Conservation (phyloP, 2,888 invertebrate genomes). For the Xylophagus ater region DNA sequence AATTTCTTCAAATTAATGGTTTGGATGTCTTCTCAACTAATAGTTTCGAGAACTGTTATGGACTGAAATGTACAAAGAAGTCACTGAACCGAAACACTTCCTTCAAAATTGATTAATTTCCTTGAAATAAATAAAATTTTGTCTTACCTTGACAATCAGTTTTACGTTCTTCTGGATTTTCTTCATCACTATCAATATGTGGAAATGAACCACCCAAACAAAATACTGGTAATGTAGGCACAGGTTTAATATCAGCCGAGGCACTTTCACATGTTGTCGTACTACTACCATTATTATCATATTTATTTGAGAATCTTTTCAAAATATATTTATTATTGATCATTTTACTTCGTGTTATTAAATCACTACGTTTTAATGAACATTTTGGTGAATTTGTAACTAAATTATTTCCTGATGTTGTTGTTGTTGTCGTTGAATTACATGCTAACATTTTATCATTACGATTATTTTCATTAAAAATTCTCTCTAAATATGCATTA, state of each 20-base stretch:
- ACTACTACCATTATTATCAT: slow-evolving; percentile 30
- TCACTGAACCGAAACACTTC: too few species aligned
- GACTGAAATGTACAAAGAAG: too few species aligned
- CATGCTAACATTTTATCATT: slow-evolving; percentile 13
- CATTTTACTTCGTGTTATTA: slow-evolving; percentile 39
- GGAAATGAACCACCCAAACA: slow-evolving; percentile 57
- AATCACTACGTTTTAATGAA: slow-evolving; percentile 37
- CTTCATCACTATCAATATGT: slow-evolving; percentile 63
- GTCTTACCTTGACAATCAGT: slow-evolving; percentile 20
- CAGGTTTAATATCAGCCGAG: slow-evolving; percentile 27
- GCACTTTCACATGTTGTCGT: slow-evolving; percentile 29
- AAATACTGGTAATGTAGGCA: slow-evolving; percentile 44
- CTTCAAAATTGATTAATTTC: too few species aligned
- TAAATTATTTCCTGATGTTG: slow-evolving; percentile 18
- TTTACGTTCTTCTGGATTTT: slow-evolving; percentile 44
- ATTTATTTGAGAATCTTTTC: slow-evolving; percentile 35
- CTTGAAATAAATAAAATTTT: too few species aligned
- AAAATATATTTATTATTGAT: slow-evolving; percentile 38
- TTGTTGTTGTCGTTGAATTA: not conserved
- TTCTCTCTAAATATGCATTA: too few species aligned
- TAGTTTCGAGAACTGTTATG: too few species aligned
- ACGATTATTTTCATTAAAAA: too few species aligned
- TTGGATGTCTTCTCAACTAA: too few species aligned
- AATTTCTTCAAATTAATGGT: too few species aligned
- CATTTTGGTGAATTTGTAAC: slow-evolving; percentile 38